Conservation (phyloP, 2,888 invertebrate genomes). For the Neuroscelio doddi region DNA sequence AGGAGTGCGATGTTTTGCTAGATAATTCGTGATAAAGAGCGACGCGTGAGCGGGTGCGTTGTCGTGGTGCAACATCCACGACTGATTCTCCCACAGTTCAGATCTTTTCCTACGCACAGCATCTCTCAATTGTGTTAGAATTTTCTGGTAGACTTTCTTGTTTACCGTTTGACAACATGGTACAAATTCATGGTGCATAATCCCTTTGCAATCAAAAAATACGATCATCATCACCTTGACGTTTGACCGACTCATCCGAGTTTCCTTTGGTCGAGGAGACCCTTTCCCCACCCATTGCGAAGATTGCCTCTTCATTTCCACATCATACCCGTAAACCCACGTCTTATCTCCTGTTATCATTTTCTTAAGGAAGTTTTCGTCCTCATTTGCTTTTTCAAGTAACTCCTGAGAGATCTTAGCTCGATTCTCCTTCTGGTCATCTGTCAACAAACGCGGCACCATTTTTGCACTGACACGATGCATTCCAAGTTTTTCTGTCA, state of each 20-base stretch:
- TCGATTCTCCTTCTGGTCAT: constrained; percentile 34
- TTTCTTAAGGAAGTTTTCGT: constrained; percentile 35
- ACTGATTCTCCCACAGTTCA: background rate
- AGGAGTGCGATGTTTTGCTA: too few relatives aligned
- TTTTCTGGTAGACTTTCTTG: background rate
- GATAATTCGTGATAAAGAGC: background rate
- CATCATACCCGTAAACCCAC: constrained; percentile 46
- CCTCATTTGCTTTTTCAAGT: constrained; percentile 23
- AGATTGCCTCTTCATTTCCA: constrained; percentile 41
- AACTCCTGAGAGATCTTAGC: constrained; percentile 23
- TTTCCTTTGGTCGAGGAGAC: constrained; percentile 37
- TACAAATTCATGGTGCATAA: constrained; percentile 41
- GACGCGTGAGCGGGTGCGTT: background rate
- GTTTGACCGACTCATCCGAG: constrained; percentile 37
- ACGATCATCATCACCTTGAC: constrained; percentile 28
- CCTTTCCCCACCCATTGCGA: constrained; percentile 36
- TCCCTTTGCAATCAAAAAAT: constrained; percentile 37
- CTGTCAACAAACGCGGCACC: constrained; percentile 38
- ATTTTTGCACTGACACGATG: constrained; percentile 36
- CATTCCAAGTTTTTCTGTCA: constrained; percentile 14
- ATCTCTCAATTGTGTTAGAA: too few relatives aligned
- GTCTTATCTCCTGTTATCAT: constrained; percentile 50
- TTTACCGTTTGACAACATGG: constrained; percentile 4
- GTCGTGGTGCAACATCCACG: background rate
- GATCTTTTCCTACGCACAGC: too few relatives aligned